phyloP scores from a whole-genome alignment of 1,140 invertebrate species.

The Akabosia matsudoensis region DNA sequence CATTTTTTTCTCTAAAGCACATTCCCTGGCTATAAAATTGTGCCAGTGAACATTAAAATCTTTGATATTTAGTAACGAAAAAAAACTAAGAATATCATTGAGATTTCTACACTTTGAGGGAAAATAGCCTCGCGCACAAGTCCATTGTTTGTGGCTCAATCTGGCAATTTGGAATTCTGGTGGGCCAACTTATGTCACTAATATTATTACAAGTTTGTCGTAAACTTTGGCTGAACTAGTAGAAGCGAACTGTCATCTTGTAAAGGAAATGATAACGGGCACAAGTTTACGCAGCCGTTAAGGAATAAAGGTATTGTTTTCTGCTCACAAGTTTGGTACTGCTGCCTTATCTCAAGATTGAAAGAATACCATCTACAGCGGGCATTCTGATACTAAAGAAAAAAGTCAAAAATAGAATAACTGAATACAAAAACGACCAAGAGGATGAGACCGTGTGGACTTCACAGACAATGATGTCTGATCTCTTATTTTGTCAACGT shows the following conservation, averaged over 20 bases:
- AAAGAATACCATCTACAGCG: conserved; percentile 17
- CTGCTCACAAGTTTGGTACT: conserved; percentile 1
- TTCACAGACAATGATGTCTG: too few relatives aligned
- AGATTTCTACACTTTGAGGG: too few relatives aligned
- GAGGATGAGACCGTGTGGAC: too few relatives aligned
- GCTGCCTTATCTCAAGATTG: neutral
- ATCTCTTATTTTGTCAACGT: too few relatives aligned
- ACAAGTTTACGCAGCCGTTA: conserved; percentile 23
- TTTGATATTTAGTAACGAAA: conserved; percentile 10
- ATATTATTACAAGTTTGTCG: too few relatives aligned
- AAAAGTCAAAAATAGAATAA: neutral
- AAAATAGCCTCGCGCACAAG: neutral
- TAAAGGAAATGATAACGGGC: neutral
- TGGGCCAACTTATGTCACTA: too few relatives aligned
- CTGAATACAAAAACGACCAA: too few relatives aligned
- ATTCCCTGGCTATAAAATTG: conserved; percentile 19
- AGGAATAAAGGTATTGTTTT: conserved; percentile 13
- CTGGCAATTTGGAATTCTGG: too few relatives aligned
- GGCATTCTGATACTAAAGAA: neutral
- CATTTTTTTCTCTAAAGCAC: conserved; percentile 18
- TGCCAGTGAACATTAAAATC: neutral
- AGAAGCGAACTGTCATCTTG: neutral
- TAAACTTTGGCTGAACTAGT: too few relatives aligned
- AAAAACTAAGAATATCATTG: too few relatives aligned
- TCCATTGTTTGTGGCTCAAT: neutral